Evolutionary conservation across 2,797 vertebrate genomes (phyloP).

Genomic region (Sebastes ruberrimus): DNA sequence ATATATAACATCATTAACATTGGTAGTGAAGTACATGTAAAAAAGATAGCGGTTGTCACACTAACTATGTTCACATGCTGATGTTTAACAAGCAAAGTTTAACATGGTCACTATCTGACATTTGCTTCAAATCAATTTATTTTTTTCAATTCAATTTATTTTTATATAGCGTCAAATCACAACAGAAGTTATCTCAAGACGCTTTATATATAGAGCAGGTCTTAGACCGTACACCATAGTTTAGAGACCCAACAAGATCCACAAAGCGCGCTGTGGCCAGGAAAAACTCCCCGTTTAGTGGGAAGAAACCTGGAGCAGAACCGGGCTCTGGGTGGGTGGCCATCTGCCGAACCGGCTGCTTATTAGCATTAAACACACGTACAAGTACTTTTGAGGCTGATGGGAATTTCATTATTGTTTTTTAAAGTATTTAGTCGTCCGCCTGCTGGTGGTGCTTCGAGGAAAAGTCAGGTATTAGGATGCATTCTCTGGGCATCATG

Average conservation of each 20-base stretch:
- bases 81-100: neutral
- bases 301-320: no score
- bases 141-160: no score
- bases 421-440: neutral
- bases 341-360: neutral
- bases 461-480: neutral
- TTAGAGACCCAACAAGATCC: no score
- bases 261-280: no score
- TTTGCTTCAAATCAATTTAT: no score
- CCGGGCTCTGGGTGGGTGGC: no score
- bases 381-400: neutral
- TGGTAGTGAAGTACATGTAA: neutral
- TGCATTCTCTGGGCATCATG: neutral
- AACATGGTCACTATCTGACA: neutral
- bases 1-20: neutral
- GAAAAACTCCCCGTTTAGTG: no score
- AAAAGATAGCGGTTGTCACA: neutral
- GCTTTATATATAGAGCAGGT: no score
- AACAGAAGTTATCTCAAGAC: no score
- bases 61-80: neutral
- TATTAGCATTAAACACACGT: neutral
- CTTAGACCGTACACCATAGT: no score
- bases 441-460: no score
- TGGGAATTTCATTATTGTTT: neutral
- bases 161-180: no score